phyloP scores from a whole-genome alignment of 2,888 invertebrate genomes.

The Eupithecia pulchellata region DNA sequence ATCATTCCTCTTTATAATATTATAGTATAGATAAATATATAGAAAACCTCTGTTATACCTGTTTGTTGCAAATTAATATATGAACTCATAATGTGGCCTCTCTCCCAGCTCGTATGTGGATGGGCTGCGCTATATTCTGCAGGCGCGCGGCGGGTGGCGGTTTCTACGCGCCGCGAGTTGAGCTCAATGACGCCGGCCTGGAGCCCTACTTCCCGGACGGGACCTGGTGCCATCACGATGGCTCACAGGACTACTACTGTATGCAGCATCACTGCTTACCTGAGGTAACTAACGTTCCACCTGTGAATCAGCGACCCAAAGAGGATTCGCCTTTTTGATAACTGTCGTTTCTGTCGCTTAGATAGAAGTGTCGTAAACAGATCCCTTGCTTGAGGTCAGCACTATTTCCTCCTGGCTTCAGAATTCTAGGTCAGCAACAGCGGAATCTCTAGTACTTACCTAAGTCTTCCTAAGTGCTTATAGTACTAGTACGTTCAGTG shows the following conservation, averaged over 20 bases:
- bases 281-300: slow-evolving; percentile 47
- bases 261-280: slow-evolving; percentile 91
- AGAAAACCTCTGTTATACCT: too few species aligned
- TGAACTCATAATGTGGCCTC: too few species aligned
- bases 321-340: not conserved
- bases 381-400: not conserved
- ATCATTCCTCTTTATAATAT: too few species aligned
- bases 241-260: slow-evolving; percentile 88
- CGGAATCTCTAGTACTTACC: not conserved
- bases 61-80: too few species aligned
- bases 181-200: slow-evolving; percentile 89
- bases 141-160: slow-evolving; percentile 87
- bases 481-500: not conserved
- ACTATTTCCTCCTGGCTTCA: not conserved
- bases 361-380: not conserved
- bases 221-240: slow-evolving; percentile 91
- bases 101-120: slow-evolving; percentile 88
- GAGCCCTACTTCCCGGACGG: slow-evolving; percentile 93
- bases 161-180: slow-evolving; percentile 91
- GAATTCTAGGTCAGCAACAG: not conserved
- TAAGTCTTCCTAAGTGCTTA: not conserved
- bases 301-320: not conserved
- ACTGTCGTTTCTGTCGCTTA: not conserved
- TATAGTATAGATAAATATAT: too few species aligned
- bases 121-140: slow-evolving; percentile 92